Conservation (phyloP, 2,113 vertebrate genomes). For the Procavia capensis region DNA sequence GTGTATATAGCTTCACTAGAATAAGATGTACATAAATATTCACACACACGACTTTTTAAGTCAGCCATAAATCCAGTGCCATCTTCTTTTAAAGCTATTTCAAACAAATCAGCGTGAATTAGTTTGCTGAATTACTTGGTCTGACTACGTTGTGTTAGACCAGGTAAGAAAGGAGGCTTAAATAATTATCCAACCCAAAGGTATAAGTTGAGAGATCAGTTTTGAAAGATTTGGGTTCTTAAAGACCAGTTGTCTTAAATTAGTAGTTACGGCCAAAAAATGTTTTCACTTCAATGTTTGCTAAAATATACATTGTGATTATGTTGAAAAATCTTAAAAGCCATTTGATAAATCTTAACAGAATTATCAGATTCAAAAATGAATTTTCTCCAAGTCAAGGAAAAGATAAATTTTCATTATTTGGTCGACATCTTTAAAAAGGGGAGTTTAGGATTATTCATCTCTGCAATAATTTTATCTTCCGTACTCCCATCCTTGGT, state of each 20-base stretch:
- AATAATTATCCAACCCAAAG: constrained; percentile 60
- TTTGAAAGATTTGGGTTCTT: background rate
- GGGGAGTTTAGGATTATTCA: background rate
- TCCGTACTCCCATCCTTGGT: background rate
- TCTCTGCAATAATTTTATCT: background rate
- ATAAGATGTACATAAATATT: background rate
- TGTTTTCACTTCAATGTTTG: background rate
- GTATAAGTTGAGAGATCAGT: background rate
- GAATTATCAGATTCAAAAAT: background rate
- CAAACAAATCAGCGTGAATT: constrained; percentile 52
- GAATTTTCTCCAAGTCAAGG: constrained; percentile 33
- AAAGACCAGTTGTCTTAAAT: background rate
- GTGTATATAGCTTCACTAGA: background rate
- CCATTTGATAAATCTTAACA: background rate
- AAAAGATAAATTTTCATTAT: constrained; percentile 29
- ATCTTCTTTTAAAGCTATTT: constrained; percentile 5
- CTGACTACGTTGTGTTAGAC: constrained; percentile 18
- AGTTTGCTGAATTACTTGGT: constrained; percentile 57
- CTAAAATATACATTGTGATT: background rate
- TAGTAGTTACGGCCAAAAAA: background rate
- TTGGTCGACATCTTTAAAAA: constrained; percentile 33
- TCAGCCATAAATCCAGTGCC: background rate
- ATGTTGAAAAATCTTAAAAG: constrained; percentile 2
- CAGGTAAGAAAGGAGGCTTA: background rate
- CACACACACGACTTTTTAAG: background rate